These are phyloP conservation scores for Zonitis immaculata DNA, from an alignment of 2,888 invertebrate species.

Conservation along the genomic window DNA sequence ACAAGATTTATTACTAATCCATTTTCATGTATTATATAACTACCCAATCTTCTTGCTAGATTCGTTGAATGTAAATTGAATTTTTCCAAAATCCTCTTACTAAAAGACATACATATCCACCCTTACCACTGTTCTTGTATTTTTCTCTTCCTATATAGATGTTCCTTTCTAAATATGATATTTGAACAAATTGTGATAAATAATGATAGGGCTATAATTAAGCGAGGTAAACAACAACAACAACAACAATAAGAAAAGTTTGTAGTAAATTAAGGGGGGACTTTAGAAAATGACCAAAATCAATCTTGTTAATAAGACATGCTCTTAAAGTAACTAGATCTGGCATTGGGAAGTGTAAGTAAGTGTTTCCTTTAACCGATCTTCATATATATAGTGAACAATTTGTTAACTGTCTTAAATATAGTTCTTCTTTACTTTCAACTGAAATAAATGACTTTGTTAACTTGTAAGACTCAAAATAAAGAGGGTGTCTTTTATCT, in stretches of 20 bases:
- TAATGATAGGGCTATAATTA: conserved; percentile 27
- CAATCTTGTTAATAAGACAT: conserved; percentile 47
- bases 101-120: too few relatives aligned
- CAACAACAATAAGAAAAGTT: conserved; percentile 32
- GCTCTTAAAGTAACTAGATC: conserved; percentile 38
- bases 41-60: background rate
- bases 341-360: conserved; percentile 44
- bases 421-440: conserved; percentile 27
- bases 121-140: too few relatives aligned
- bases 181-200: conserved; percentile 11
- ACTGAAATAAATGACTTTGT: conserved; percentile 40
- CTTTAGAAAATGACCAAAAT: conserved; percentile 40
- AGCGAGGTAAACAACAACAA: conserved; percentile 32
- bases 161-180: background rate
- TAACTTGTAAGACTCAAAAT: conserved; percentile 20
- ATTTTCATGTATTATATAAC: background rate
- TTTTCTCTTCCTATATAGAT: background rate
- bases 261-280: too few relatives aligned
- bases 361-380: conserved; percentile 38
- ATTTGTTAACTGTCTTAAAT: conserved; percentile 48
- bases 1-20: conserved; percentile 2
- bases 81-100: background rate
- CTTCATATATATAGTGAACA: conserved; percentile 41
- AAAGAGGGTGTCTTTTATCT: too few relatives aligned
- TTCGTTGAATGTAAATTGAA: background rate